These are phyloP conservation scores for Acanthosepion esculentum DNA, from an alignment of 2,888 invertebrate species.

Conservation along the genomic window DNA sequence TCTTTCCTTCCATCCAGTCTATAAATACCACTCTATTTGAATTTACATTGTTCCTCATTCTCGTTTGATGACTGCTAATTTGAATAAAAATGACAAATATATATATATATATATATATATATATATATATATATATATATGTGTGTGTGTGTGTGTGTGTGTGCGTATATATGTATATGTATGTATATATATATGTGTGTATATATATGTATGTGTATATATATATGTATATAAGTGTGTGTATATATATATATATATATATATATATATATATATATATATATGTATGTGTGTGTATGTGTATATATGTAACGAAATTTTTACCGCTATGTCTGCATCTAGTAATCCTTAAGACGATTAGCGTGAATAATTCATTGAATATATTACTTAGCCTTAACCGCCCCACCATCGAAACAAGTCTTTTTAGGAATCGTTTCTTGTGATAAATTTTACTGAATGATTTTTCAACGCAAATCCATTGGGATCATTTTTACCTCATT, in stretches of 20 bases:
- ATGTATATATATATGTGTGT: background rate
- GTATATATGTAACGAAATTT: background rate
- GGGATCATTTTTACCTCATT: too few relatives aligned
- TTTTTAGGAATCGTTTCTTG: too few relatives aligned
- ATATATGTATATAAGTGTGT: background rate
- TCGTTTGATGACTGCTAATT: too few relatives aligned
- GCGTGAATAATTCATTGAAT: too few relatives aligned
- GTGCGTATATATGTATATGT: background rate
- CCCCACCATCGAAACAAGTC: too few relatives aligned
- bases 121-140: constrained; percentile 43
- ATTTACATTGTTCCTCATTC: too few relatives aligned
- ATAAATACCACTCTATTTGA: too few relatives aligned
- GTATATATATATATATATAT: background rate
- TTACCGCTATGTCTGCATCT: background rate
- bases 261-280: background rate
- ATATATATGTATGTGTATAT: background rate
- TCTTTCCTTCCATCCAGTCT: too few relatives aligned
- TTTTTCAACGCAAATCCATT: too few relatives aligned
- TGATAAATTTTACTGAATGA: too few relatives aligned
- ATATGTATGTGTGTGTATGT: background rate
- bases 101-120: constrained; percentile 42
- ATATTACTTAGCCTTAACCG: too few relatives aligned
- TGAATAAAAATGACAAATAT: background rate
- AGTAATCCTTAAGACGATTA: background rate
- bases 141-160: background rate